Evolutionary conservation across 2,113 vertebrate genomes (phyloP).

Genomic region (Anser cygnoides): DNA sequence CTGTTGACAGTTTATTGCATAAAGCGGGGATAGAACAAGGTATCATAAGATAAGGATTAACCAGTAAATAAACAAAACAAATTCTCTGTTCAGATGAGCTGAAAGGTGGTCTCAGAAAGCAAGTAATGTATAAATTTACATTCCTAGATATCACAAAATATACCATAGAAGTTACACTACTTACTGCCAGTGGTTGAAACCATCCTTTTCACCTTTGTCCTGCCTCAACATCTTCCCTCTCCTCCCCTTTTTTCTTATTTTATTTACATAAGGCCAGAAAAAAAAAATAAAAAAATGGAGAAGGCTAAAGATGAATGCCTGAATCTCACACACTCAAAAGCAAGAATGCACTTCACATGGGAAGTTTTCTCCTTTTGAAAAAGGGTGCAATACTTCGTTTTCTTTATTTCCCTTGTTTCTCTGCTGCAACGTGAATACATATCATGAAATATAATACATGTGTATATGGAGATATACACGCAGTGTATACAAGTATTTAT

Average conservation of each 20-base stretch:
- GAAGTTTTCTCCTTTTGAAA: neutral
- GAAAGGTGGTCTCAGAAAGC: neutral
- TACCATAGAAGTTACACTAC: neutral
- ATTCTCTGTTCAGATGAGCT: neutral
- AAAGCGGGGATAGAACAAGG: neutral
- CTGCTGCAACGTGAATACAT: neutral
- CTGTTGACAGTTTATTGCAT: neutral
- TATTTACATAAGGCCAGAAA: neutral
- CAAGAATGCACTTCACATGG: neutral
- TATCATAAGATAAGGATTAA: neutral
- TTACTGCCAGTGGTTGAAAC: neutral
- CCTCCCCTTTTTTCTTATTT: neutral
- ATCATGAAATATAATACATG: neutral
- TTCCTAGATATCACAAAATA: neutral
- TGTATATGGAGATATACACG: neutral
- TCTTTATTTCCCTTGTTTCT: neutral
- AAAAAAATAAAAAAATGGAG: neutral
- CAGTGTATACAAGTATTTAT: neutral
- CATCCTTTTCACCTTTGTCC: neutral
- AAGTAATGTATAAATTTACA: neutral
- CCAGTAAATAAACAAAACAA: neutral
- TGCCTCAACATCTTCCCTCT: neutral
- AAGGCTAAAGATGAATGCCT: neutral
- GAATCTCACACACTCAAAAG: neutral
- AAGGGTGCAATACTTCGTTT: neutral